phyloP scores from a whole-genome alignment of 2,113 vertebrate species.

The Xenotilapia longispinis region DNA sequence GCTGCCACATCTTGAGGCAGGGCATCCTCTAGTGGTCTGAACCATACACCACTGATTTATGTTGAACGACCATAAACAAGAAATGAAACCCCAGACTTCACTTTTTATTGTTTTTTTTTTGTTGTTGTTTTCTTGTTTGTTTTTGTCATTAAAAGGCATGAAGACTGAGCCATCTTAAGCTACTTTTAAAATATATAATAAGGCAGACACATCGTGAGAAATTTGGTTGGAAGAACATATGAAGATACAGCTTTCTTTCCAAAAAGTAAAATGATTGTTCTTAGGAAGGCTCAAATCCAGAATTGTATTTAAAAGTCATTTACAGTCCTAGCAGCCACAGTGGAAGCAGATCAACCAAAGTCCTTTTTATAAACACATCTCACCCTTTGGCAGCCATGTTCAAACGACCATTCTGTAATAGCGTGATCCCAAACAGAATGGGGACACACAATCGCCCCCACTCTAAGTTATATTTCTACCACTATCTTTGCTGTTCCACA shows the following conservation, averaged over 20 bases:
- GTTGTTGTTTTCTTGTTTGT: background rate
- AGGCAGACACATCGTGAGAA: background rate
- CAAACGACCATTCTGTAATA: background rate
- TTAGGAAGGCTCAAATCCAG: background rate
- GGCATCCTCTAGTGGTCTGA: constrained; percentile 32
- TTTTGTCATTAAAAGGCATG: background rate
- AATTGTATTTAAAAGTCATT: fast-evolving
- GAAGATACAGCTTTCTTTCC: background rate
- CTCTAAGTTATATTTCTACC: background rate
- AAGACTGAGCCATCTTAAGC: background rate
- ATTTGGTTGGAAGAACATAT: background rate
- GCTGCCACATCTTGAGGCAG: constrained; percentile 3
- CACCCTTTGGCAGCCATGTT: background rate
- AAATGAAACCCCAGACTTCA: fast-evolving
- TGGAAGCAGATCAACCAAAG: background rate
- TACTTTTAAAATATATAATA: background rate
- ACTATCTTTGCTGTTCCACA: background rate
- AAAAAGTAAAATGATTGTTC: background rate
- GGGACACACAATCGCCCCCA: background rate
- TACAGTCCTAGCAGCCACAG: background rate
- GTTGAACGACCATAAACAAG: background rate
- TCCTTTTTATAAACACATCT: background rate
- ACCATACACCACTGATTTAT: background rate
- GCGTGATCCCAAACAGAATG: background rate
- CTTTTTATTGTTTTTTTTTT: background rate